These are phyloP conservation scores for Cryptocephalus primarius DNA, from an alignment of 2,888 invertebrate species.

Conservation along the genomic window DNA sequence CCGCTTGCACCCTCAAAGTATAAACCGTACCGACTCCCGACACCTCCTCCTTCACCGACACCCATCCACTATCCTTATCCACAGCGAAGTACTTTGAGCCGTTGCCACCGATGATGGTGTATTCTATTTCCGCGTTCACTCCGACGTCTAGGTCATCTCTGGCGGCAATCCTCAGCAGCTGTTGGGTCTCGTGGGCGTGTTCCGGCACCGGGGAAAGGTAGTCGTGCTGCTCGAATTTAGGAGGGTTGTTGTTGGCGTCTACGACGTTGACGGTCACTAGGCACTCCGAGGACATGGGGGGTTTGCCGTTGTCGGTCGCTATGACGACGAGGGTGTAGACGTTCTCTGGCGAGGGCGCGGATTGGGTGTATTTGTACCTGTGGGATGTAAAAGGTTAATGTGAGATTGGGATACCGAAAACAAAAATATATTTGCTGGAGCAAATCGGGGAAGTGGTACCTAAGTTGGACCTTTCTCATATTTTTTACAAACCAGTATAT, in stretches of 20 bases:
- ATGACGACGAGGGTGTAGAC: slow-evolving; percentile 79
- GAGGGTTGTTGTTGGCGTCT: slow-evolving; percentile 86
- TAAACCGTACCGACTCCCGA: slow-evolving; percentile 53
- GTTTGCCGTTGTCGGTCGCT: slow-evolving; percentile 90
- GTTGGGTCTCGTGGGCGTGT: slow-evolving; percentile 58
- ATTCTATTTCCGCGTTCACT: slow-evolving; percentile 81
- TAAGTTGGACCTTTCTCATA: no score
- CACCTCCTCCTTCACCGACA: slow-evolving; percentile 54
- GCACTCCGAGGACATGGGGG: slow-evolving; percentile 84
- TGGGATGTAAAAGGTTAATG: neutral
- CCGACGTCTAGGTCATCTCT: slow-evolving; percentile 73
- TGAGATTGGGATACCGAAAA: neutral
- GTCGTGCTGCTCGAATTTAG: slow-evolving; percentile 63
- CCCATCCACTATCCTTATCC: slow-evolving; percentile 71
- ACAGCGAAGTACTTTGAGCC: slow-evolving; percentile 64
- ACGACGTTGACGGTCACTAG: slow-evolving; percentile 78
- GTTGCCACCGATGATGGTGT: slow-evolving; percentile 63
- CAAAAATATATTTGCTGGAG: no score
- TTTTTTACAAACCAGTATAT: no score
- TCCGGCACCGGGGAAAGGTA: slow-evolving; percentile 77
- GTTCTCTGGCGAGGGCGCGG: slow-evolving; percentile 79
- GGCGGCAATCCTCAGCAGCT: slow-evolving; percentile 62
- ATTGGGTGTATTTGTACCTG: slow-evolving; percentile 66
- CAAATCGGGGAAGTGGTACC: no score
- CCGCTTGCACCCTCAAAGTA: slow-evolving; percentile 59